Evolutionary conservation across 2,113 vertebrate species (phyloP).

Genomic region (Oreochromis spilurus): DNA sequence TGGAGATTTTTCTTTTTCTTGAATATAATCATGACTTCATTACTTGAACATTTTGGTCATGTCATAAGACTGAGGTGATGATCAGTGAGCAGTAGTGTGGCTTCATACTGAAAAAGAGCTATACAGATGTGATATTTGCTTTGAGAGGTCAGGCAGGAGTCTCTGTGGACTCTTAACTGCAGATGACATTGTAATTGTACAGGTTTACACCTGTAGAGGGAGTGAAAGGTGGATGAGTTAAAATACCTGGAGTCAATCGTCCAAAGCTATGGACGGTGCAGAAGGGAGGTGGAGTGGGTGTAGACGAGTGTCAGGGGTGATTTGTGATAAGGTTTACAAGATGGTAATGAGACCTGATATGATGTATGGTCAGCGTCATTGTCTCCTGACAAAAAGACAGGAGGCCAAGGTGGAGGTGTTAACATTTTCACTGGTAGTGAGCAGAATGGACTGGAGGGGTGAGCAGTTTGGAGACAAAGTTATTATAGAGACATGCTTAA

Average conservation of each 20-base stretch:
- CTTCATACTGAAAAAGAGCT: not conserved
- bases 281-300: not conserved
- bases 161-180: not conserved
- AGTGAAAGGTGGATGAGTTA: not conserved
- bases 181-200: not conserved
- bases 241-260: not conserved
- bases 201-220: not conserved
- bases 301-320: not conserved
- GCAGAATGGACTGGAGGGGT: not conserved
- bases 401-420: not conserved
- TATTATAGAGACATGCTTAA: not conserved
- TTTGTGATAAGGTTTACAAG: not conserved
- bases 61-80: not conserved
- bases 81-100: not conserved
- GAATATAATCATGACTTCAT: rapidly evolving
- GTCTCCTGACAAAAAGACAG: not conserved
- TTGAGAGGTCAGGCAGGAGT: not conserved
- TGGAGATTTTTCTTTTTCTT: not conserved
- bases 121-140: not conserved
- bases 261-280: not conserved
- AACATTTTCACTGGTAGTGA: not conserved
- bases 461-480: not conserved
- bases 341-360: not conserved
- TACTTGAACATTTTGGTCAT: not conserved
- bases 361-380: not conserved